Evolutionary conservation across 2,113 vertebrate species (phyloP).

Genomic region (Anolis sagrei): DNA sequence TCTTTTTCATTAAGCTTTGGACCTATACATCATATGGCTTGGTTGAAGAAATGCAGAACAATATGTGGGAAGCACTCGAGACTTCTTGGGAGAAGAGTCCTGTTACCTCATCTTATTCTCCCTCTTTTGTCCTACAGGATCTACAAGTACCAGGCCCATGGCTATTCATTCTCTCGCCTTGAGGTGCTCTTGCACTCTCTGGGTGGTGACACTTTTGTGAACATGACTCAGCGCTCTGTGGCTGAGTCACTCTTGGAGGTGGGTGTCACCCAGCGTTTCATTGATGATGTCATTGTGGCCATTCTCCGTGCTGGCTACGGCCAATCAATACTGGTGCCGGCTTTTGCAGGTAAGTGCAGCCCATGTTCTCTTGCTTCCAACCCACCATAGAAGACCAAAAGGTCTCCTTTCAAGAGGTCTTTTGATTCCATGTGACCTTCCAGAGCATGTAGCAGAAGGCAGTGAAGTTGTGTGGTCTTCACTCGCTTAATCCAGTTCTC

Average conservation of each 20-base stretch:
- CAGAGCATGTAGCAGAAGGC: background rate
- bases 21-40: background rate
- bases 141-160: constrained; percentile 97
- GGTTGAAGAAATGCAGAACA: background rate
- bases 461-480: fast-evolving
- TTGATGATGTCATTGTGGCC: constrained; percentile 92
- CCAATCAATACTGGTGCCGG: constrained; percentile 91
- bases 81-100: background rate
- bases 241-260: constrained; percentile 92
- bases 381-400: no score
- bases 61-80: background rate
- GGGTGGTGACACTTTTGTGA: constrained; percentile 90
- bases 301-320: constrained; percentile 93
- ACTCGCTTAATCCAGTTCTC: fast-evolving
- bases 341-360: constrained; percentile 87
- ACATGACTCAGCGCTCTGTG: constrained; percentile 92
- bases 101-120: background rate
- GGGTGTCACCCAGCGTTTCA: constrained; percentile 94
- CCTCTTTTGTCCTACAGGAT: constrained; percentile 77
- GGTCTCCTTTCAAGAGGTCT: fast-evolving
- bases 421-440: background rate
- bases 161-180: constrained; percentile 93
- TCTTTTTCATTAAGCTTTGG: background rate
- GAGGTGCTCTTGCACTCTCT: constrained; percentile 92
- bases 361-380: background rate